phyloP scores from a whole-genome alignment of 1,140 invertebrate species.

The Heliothis virescens region DNA sequence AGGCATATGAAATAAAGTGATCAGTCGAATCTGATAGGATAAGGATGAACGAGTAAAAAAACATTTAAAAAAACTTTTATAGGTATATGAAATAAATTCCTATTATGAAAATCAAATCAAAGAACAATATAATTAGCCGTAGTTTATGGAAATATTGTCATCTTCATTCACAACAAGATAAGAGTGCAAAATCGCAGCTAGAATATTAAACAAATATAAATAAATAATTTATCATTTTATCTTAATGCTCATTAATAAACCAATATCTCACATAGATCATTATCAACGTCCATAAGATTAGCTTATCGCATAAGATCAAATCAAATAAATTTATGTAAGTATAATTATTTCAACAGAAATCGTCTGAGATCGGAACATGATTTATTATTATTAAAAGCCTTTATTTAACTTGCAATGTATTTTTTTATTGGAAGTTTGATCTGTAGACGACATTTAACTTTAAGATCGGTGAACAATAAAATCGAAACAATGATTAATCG shows the following conservation, averaged over 20 bases:
- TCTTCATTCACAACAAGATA: background rate
- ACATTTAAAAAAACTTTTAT: too few species aligned
- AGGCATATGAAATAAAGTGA: too few species aligned
- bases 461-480: conserved; percentile 25
- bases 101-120: too few species aligned
- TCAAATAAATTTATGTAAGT: background rate
- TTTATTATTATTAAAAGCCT: too few species aligned
- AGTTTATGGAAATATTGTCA: background rate
- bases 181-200: background rate
- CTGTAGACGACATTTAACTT: conserved; percentile 29
- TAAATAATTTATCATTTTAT: conserved; percentile 5
- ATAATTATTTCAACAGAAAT: conserved; percentile 7
- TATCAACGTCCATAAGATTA: conserved; percentile 6
- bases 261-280: conserved; percentile 5
- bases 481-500: conserved; percentile 36
- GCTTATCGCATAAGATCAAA: conserved; percentile 3
- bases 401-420: too few species aligned
- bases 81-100: too few species aligned
- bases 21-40: too few species aligned
- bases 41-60: too few species aligned
- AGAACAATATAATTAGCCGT: background rate
- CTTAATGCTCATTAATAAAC: conserved; percentile 29
- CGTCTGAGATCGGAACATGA: background rate
- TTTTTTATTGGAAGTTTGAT: conserved; percentile 37
- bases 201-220: conserved; percentile 6